Evolutionary conservation across 2,797 vertebrate genomes (phyloP), one percentile per base, ranked within the genome.

Genomic region (Esox masquinongy): DNA sequence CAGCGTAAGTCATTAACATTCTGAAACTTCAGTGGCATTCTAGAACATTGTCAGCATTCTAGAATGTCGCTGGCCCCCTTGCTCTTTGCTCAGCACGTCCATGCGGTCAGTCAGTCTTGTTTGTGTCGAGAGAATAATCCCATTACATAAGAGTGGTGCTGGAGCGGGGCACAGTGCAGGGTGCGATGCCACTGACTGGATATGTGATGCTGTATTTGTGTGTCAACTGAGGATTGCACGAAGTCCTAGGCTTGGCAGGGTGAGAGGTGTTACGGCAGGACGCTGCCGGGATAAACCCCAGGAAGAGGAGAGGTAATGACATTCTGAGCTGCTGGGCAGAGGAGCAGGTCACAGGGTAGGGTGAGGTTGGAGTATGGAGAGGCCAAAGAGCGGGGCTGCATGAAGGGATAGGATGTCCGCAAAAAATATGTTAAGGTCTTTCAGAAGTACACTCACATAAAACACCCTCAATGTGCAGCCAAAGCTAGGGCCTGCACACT

Each of bases 171-270:
- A 24, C 50, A 17, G 8, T 24, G 69, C 53, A 53, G 51, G 19
- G 51, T n/a, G 51, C 19, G 2, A 14, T 59, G n/a, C n/a, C 47
- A 22, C n/a, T 29, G 68, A 43, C n/a, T 7, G 50, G 6, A 34
- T 34, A 43, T 8, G 66, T 29, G 66, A 64, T 63, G n/a, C 39
- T 73, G 22, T 49, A 67, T 82, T 73, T 74, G 72, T 75, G 68
- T 81, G 80, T 84, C 79, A 72, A 72, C 49, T 79, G 26, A 80
- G 80, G 78, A 82, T 84, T 81, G 72, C 15, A 74, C 61, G 79
- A 80, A 84, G 78, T 59, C 83, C 50, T 76, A 61, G 70, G 59
- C 11, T 72, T 80, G 83, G 73, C 78, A 78, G 74, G 17, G 50
- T 68, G 70, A 64, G 51, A 16, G 24, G n/a, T 11, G 15, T 39